phyloP scores from a whole-genome alignment of 2,888 invertebrate genomes.

The Cepaea hortensis region DNA sequence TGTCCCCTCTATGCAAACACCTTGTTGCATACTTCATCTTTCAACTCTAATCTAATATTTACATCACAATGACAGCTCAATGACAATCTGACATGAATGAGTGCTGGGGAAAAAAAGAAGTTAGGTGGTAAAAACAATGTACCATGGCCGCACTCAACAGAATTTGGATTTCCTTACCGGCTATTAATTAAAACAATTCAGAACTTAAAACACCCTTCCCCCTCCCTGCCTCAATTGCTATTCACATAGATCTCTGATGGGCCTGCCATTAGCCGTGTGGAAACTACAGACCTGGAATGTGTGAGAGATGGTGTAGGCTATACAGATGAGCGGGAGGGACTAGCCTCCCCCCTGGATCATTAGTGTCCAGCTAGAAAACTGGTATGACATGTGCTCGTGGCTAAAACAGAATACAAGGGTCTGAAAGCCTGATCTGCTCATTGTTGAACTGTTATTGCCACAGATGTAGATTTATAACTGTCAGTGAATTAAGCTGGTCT shows the following conservation, averaged over 20 bases:
- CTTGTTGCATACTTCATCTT: neutral
- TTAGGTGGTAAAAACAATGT: neutral
- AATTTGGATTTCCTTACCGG: constrained; percentile 8
- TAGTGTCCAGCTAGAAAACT: neutral
- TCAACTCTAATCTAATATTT: neutral
- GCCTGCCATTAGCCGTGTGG: neutral
- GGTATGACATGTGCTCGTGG: neutral
- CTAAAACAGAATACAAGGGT: no score
- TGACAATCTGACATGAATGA: neutral
- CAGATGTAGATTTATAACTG: no score
- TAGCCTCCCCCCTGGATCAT: neutral
- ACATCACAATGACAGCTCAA: neutral
- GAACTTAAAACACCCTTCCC: no score
- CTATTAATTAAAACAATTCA: neutral
- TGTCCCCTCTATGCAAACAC: neutral
- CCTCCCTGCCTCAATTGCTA: no score
- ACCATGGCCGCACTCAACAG: neutral
- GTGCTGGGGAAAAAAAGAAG: no score
- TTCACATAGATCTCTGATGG: no score
- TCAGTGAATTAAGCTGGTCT: no score
- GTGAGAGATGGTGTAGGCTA: neutral
- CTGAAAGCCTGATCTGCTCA: no score
- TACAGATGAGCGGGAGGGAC: neutral
- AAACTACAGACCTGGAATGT: constrained; percentile 3
- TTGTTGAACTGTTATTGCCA: no score